Evolutionary conservation across 2,797 vertebrate species (phyloP), one percentile per base, ranked within the genome.

Genomic region (Nannoperca obscura): DNA sequence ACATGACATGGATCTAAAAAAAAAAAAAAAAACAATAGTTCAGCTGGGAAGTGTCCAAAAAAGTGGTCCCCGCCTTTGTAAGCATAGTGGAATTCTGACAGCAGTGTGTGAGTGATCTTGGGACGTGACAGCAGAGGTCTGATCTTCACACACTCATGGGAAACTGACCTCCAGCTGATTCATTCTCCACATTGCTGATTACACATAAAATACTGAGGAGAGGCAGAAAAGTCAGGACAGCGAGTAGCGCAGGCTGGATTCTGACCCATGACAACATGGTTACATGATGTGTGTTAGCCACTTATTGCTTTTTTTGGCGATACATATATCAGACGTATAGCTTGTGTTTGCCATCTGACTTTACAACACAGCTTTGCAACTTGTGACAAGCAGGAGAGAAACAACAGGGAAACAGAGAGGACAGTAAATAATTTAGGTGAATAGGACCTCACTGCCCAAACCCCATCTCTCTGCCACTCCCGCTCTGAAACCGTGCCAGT

Each of bases 341-440:
- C n/a, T 65, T 58, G 14, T 59, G 57, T 57, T 10, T 36, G 59
- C 27, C 54, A 65, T 78, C 58, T 36, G 17, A 53, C 20, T 59
- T 55, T 27, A 53, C 24, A 67, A 71, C 44, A 49, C 27, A 53
- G 57, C 14, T n/a, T 40, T 44, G 15, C 24, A 64, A 80, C 20
- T 20, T 55, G 53, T 34, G 47, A 83, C 52, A 58, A n/a, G n/a
- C 54, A 27, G 20, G 3, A 67, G 54, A 62, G 40, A 60, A 69
- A 77, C 59, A 65, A 17, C 5, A 3, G 47, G 67, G 67, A 80
- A 73, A 68, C 47, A 54, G 54, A 82, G 70, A 80, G 66, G 67
- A 63, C 7, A 0, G 78, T 95, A 70, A 94, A 95, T 95, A 80
- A 95, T 95, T 94, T 53, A 94, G 80, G 72, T 52, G 84, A 94